Percentiles rank a stretch among this genome's conserved stretches.
These are phyloP conservation scores for Hypena proboscidalis DNA, from an alignment of 2,888 invertebrate species.

Conservation along the genomic window DNA sequence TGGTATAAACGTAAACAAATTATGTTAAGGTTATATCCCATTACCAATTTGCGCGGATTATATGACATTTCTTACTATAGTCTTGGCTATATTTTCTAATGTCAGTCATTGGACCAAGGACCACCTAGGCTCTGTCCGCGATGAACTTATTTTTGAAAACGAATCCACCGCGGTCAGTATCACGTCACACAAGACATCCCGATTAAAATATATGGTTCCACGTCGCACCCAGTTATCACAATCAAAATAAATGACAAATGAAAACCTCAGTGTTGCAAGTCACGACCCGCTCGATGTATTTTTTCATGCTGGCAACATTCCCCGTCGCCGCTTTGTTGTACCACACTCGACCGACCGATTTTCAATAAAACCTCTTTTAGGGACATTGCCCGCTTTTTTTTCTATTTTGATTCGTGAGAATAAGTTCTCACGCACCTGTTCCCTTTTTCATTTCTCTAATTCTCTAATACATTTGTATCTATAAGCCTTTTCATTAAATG, in stretches of 20 bases:
- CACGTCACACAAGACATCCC: conserved; percentile 29
- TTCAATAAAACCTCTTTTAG: conserved; percentile 77
- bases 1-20: too few species aligned
- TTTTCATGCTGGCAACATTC: conserved; percentile 71
- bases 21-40: too few species aligned
- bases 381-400: conserved; percentile 70
- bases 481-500: conserved; percentile 21
- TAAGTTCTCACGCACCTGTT: conserved; percentile 81
- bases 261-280: conserved; percentile 81
- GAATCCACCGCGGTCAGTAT: conserved; percentile 24
- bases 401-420: conserved; percentile 52
- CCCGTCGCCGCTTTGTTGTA: conserved; percentile 71
- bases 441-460: conserved; percentile 40
- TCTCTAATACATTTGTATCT: too few species aligned
- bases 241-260: conserved; percentile 86
- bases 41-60: too few species aligned
- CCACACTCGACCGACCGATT: conserved; percentile 68
- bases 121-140: conserved; percentile 24
- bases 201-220: conserved; percentile 56
- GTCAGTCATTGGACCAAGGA: too few species aligned
- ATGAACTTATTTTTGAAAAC: conserved; percentile 31
- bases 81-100: too few species aligned
- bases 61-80: too few species aligned
- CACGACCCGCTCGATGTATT: conserved; percentile 61
- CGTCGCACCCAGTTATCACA: conserved; percentile 73